Evolutionary conservation across 2,888 invertebrate genomes (phyloP).

Genomic region (Morpho deidamia): DNA sequence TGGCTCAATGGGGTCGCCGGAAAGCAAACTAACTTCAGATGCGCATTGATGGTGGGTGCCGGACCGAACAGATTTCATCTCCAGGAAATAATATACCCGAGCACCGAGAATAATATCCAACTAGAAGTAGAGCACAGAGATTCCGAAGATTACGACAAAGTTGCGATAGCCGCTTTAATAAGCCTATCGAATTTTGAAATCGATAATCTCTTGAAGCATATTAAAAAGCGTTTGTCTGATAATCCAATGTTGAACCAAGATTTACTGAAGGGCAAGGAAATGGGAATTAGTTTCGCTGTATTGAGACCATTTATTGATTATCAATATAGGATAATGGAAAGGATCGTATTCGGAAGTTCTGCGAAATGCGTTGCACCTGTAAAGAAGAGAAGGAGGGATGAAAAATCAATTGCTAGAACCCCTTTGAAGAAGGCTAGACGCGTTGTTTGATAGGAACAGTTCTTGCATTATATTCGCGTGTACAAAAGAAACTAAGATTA

Average conservation of each 20-base stretch:
- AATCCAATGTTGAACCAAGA: slow-evolving; percentile 44
- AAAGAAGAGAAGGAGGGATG: slow-evolving; percentile 49
- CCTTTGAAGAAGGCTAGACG: slow-evolving; percentile 50
- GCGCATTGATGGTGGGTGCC: slow-evolving; percentile 58
- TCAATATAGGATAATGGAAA: slow-evolving; percentile 58
- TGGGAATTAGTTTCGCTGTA: slow-evolving; percentile 58
- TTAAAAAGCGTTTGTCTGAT: slow-evolving; percentile 51
- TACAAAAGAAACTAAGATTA: too few species aligned
- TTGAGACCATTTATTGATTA: slow-evolving; percentile 54
- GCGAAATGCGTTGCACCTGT: slow-evolving; percentile 37
- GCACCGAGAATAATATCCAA: slow-evolving; percentile 43
- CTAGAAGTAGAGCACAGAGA: slow-evolving; percentile 60
- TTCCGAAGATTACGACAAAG: slow-evolving; percentile 60
- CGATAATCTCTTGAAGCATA: slow-evolving; percentile 49
- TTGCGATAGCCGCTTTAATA: slow-evolving; percentile 58
- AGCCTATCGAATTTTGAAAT: slow-evolving; percentile 48
- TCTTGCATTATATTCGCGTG: too few species aligned
- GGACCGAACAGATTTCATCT: slow-evolving; percentile 66
- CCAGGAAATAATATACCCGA: slow-evolving; percentile 61
- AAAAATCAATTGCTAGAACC: slow-evolving; percentile 40
- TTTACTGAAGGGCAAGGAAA: slow-evolving; percentile 51
- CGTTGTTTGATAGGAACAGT: slow-evolving; percentile 15
- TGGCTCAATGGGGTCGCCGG: slow-evolving; percentile 58
- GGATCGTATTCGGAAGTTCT: slow-evolving; percentile 48
- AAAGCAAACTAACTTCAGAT: slow-evolving; percentile 54